A percentile compares a stretch with the other conserved stretches of the same genome.
Evolutionary conservation across 2,113 vertebrate genomes (phyloP).

Genomic region (Silurus glanis): DNA sequence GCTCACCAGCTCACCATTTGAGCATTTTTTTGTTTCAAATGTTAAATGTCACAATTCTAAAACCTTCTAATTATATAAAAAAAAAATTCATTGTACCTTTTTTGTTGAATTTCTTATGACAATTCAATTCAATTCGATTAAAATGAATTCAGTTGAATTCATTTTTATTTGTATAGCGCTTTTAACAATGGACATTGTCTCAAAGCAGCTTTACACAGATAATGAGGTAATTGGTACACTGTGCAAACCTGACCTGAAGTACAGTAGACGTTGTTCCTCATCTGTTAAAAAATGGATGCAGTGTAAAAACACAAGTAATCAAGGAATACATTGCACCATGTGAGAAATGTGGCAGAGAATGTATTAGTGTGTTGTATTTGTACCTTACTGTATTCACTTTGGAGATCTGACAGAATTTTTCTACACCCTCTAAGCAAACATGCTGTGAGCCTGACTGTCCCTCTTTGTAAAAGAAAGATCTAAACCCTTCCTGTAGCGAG

Average conservation of each 20-base stretch:
- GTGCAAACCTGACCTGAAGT: not conserved
- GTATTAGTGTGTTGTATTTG: not conserved
- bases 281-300: not conserved
- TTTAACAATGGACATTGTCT: too few species aligned
- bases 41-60: not conserved
- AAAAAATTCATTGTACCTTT: not conserved
- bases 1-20: too few species aligned
- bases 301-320: not conserved
- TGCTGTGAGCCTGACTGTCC: not conserved
- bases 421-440: not conserved
- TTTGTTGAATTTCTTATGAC: not conserved
- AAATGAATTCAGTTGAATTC: too few species aligned
- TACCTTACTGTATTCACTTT: not conserved
- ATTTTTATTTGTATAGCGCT: too few species aligned
- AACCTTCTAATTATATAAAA: not conserved
- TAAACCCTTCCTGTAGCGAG: not conserved
- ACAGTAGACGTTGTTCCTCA: not conserved
- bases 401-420: not conserved
- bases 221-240: not conserved
- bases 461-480: conserved; percentile 14
- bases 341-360: not conserved
- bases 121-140: not conserved
- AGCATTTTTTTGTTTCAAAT: not conserved
- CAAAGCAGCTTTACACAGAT: too few species aligned
- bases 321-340: not conserved